Base-by-base conservation (phyloP, 1,140 invertebrate genomes). In the Phthorimaea operculella region DNA sequence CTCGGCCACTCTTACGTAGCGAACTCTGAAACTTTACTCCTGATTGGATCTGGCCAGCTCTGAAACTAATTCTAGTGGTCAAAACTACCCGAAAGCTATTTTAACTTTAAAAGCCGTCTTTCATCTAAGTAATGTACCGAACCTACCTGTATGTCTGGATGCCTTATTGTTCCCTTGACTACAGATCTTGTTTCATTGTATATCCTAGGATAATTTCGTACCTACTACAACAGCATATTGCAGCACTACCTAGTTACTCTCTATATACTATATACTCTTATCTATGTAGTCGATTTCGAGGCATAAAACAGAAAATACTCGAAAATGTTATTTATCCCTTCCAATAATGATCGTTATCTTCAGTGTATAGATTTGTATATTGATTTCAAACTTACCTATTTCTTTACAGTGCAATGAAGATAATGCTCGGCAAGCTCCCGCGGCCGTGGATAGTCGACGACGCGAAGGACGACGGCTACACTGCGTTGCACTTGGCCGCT, bases 391-490 rank as follows among this genome's bases (percentile, higher is more conserved):
- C 7, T 36, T n/a, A 4, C 6, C 21, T 28, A 2, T 28, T 28
- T 28, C n/a, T 28, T 91, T 90, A 59, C 87, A 98, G 96, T 88
- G 96, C 96, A 16, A 98, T 98, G 96, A 91, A 95, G 74, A 96
- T 98, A 72, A 88, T 98, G 65, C 86, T 98, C 62, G 72, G 74
- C n/a, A 91, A 98, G 86, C 88, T 97, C 21, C 94, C 95, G 6
- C 89, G 96, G n/a, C 91, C 93, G 1, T 99, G 97, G 97, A 94
- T 99, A 68, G 96, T 98, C 21, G 97, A 99, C 85, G 97, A 99
- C 79, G 97, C 97, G 72, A 99, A 99, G 84, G 96, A 98, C 77
- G 97, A 99, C 78, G 97, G 97, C 1, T 98, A 98, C 86, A 98
- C 97, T 0, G 96, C 97, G 0, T 88, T 99, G 11, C 97, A 99